A percentile compares a stretch with the other conserved stretches of the same genome.
These are phyloP conservation scores for Cynoglossus semilaevis DNA, from an alignment of 2,113 vertebrate genomes.

Conservation along the genomic window DNA sequence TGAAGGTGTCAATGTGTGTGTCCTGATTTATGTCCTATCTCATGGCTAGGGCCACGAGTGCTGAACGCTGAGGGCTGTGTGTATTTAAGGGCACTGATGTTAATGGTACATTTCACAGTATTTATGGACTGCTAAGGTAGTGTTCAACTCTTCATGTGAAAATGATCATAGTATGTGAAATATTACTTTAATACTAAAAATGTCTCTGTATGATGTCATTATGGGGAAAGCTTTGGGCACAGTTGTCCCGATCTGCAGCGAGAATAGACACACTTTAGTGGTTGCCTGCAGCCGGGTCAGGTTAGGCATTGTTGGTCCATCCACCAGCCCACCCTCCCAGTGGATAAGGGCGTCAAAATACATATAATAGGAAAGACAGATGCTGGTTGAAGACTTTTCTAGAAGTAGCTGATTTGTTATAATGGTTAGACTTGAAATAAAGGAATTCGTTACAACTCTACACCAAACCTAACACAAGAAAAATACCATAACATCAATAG, in stretches of 20 bases:
- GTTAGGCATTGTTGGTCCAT: constrained; percentile 42
- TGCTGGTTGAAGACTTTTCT: constrained; percentile 11
- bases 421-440: too few species aligned
- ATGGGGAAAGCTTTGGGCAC: constrained; percentile 18
- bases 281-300: constrained; percentile 28
- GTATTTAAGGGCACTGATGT: neutral
- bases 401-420: neutral
- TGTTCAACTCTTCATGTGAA: constrained; percentile 10
- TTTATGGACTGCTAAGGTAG: constrained; percentile 21
- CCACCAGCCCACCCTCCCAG: constrained; percentile 43
- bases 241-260: constrained; percentile 16
- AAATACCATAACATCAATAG: too few species aligned
- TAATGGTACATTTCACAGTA: neutral
- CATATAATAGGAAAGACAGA: neutral
- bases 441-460: too few species aligned
- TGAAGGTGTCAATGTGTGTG: constrained; percentile 30
- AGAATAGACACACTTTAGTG: constrained; percentile 1
- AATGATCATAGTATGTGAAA: constrained; percentile 19
- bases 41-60: neutral
- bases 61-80: constrained; percentile 9
- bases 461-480: too few species aligned
- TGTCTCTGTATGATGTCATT: constrained; percentile 26
- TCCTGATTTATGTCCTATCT: constrained; percentile 31
- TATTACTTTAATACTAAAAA: constrained; percentile 40
- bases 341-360: constrained; percentile 6